Base-by-base conservation (phyloP, 2,888 invertebrate species). In the Brachyptera putata region DNA sequence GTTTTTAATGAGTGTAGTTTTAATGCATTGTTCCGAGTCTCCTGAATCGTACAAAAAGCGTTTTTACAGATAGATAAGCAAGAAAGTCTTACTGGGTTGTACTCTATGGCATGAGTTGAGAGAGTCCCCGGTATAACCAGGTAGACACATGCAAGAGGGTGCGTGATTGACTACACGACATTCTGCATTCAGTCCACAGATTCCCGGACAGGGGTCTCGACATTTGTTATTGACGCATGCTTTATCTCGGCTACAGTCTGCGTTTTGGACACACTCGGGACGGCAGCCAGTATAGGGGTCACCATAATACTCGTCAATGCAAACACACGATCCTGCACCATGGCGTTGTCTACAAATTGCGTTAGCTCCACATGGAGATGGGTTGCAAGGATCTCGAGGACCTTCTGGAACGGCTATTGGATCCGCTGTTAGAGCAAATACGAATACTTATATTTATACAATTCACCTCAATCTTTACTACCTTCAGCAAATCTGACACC, bases 161-260 rank as follows among this genome's bases (percentile, higher is more conserved):
- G 86, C 84, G 69, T 93, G 92, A 75, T 92, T 91, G 43, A 85
- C 80, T 24, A 91, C 90, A 62, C 81, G 81, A 69, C 93, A 93
- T 66, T 85, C 84, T 1, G 92, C 89, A 69, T 86, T 87, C 22
- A 86, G 75, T 5, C 92, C 92, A 73, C 93, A 93, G 18, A 85
- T 87, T 62, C 87, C 89, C 56, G 85, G 83, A 70, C 93, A 93
- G 18, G 92, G 91, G 76, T 91, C 86, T 63, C 83, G 79, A 71
- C 93, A 94, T 78, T 92, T 91, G 70, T 89, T 89, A 72, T 89
- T 89, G 22, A 87, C 78, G 71, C 94, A 95, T 56, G 92, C 87
- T 68, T 82, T 87, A 67, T 84, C 83, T 64, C 83, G 80, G 30
- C 84, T 77, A 69, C 92, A 93, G 69, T 92, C 92, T 24, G 86